phyloP scores from a whole-genome alignment of 2,888 invertebrate species.

The Furcula furcula region DNA sequence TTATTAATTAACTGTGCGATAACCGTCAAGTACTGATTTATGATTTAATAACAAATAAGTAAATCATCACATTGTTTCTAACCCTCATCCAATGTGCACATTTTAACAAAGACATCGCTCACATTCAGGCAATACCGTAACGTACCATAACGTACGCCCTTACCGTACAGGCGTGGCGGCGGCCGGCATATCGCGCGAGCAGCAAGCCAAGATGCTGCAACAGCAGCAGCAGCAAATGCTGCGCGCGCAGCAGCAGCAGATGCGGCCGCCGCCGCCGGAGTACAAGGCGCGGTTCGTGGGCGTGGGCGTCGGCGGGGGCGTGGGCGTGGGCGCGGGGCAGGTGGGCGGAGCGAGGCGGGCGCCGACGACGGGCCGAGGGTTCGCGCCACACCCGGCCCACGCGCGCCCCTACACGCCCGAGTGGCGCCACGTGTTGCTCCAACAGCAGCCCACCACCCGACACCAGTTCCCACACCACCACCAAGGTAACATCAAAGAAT shows the following conservation, averaged over 20 bases:
- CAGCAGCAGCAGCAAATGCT: conserved; percentile 86
- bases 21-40: no score
- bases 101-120: conserved; percentile 5
- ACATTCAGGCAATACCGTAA: conserved; percentile 11
- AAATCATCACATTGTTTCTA: no score
- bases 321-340: conserved; percentile 25
- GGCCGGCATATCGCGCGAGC: conserved; percentile 78
- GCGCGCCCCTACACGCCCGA: conserved; percentile 72
- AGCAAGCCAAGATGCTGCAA: conserved; percentile 85
- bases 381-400: conserved; percentile 49
- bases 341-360: conserved; percentile 40
- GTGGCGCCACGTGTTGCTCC: conserved; percentile 80
- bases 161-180: conserved; percentile 57
- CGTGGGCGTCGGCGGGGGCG: conserved; percentile 19
- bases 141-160: not conserved
- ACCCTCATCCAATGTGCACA: no score
- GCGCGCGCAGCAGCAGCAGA: conserved; percentile 77
- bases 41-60: no score
- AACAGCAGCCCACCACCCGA: conserved; percentile 69
- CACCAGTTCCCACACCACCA: conserved; percentile 75
- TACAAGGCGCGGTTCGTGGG: conserved; percentile 87
- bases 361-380: conserved; percentile 75
- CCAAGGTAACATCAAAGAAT: conserved; percentile 66
- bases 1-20: no score
- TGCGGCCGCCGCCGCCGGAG: conserved; percentile 92